Percentiles rank a stretch among this genome's conserved stretches.
Evolutionary conservation across 2,113 vertebrate species (phyloP).

Genomic region (Pseudopipra pipra): DNA sequence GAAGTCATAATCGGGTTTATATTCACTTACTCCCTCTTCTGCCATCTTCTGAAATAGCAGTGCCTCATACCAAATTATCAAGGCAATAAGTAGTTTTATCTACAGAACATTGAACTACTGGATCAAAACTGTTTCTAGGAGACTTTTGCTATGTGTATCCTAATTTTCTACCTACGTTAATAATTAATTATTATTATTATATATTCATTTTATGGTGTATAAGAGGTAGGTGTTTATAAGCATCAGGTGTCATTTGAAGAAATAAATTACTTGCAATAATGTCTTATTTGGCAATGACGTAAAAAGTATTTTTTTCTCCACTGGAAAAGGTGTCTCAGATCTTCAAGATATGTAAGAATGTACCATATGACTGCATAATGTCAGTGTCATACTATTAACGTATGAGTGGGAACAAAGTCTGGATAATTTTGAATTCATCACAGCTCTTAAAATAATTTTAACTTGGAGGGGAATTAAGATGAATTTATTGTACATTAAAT

Average conservation of each 20-base stretch:
- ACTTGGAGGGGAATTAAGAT: not conserved
- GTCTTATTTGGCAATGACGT: not conserved
- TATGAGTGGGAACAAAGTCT: not conserved
- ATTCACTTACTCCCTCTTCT: constrained; percentile 25
- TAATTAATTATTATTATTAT: not conserved
- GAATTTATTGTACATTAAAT: not conserved
- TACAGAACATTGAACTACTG: not conserved
- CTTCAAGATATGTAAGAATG: not conserved
- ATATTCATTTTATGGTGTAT: not conserved
- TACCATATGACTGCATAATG: not conserved
- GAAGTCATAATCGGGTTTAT: not conserved
- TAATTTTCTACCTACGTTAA: not conserved
- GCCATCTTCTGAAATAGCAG: not conserved
- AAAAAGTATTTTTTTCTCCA: not conserved
- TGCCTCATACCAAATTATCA: not conserved
- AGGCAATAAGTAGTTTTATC: not conserved
- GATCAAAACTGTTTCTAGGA: not conserved
- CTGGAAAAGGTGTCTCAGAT: not conserved
- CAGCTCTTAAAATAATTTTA: not conserved
- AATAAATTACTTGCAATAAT: not conserved
- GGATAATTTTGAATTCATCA: not conserved
- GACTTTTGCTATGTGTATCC: not conserved
- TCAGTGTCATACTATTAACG: not conserved
- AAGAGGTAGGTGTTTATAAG: not conserved
- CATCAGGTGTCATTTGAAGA: not conserved